Base-by-base conservation (phyloP, 2,797 vertebrate genomes). In the Malurus leucopterus region DNA sequence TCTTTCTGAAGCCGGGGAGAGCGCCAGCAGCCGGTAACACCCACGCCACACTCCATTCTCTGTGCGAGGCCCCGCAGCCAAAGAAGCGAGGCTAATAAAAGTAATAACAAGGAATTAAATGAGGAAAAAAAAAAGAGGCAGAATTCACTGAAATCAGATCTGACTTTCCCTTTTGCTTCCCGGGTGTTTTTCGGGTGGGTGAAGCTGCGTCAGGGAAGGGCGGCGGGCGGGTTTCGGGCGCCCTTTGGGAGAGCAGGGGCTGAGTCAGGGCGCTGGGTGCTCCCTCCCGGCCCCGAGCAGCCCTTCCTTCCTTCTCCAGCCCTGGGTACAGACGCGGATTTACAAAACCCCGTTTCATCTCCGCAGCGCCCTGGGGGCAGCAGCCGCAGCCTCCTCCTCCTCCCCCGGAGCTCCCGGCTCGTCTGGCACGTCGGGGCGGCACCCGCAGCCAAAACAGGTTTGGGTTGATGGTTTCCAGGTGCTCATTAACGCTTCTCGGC, bases 1-100 rank as follows among this genome's bases (percentile, higher is more conserved):
- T 75, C 95, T 86, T 30, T 73, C 91, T n/a, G 91, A 69, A 88
- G 88, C 82, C 46, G 34, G 73, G 64, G 64, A 76, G 81, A 83
- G 41, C 47, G 74, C 93, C 93, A 63, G 92, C 88, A 94, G 93
- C 86, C 70, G 13, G 80, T 7, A 74, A 90, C 92, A 74, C 95
- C 95, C 95, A 94, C 95, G 47, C 74, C 8, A 22, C 83, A 4
- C 94, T 93, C 76, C 72, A 5, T n/a, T 63, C 88, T 73, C 82
- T 7, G 15, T 3, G 26, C 84, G 79, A 85, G 70, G 92, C 92
- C 93, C 89, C 9, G 67, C 87, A 89, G 92, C 87, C 91, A 91
- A 41, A 86, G 85, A 40, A 83, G 76, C 71, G 29, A 74, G 89
- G 59, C 79, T 86, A 81, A 92, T 69, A 77, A 92, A 84, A 91